These are phyloP conservation scores for Smutsia temminckii DNA, from an alignment of 2,797 vertebrate genomes.

Conservation along the genomic window DNA sequence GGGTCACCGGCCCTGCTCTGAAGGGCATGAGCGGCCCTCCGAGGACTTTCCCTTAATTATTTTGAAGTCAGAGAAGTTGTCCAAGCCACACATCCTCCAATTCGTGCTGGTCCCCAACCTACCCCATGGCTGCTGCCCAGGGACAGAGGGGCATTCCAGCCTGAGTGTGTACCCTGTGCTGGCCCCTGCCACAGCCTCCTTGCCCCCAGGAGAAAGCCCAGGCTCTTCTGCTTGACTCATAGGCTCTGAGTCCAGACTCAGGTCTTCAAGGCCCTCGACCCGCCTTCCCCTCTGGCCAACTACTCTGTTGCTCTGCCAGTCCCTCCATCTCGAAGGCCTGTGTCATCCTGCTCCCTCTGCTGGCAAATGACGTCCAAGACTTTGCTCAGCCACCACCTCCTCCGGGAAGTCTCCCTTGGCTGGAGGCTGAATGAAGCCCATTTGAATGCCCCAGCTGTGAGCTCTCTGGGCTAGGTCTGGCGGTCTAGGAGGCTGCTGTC, in stretches of 20 bases:
- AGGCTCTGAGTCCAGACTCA: not conserved
- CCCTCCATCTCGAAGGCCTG: not conserved
- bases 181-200: not conserved
- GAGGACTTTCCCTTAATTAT: not conserved
- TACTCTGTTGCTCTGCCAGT: no score
- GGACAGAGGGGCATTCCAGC: not conserved
- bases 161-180: not conserved
- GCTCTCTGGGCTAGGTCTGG: not conserved
- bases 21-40: not conserved
- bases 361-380: not conserved
- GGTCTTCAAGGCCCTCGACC: no score
- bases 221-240: not conserved
- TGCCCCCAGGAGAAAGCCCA: not conserved
- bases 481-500: not conserved
- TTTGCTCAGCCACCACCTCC: not conserved
- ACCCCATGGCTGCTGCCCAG: not conserved
- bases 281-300: rapidly evolving
- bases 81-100: not conserved
- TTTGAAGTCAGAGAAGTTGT: not conserved
- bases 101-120: not conserved
- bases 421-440: not conserved
- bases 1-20: not conserved
- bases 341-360: rapidly evolving
- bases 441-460: not conserved
- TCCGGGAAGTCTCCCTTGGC: not conserved